Percentiles rank a stretch among this genome's conserved stretches.
phyloP scores from a whole-genome alignment of 2,888 invertebrate species.

The Ellobium chinense region DNA sequence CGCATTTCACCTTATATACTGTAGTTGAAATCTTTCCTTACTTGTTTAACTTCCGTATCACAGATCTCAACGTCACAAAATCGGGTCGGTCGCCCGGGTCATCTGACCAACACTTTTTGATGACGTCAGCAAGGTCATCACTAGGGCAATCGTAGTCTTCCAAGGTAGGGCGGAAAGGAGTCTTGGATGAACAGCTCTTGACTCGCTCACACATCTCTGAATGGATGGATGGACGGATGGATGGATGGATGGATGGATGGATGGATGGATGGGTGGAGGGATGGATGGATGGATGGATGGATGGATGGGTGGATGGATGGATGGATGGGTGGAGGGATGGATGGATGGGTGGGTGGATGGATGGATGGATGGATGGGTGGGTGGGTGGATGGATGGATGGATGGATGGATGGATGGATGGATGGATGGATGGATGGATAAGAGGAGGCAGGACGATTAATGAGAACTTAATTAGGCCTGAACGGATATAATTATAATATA shows the following conservation, averaged over 20 bases:
- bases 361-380: no score
- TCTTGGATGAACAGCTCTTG: not conserved
- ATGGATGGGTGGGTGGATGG: no score
- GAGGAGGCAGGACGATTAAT: not conserved
- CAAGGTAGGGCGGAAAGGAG: constrained; percentile 86
- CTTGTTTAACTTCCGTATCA: constrained; percentile 96
- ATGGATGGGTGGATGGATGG: no score
- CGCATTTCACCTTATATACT: no score
- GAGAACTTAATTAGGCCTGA: not conserved
- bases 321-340: no score
- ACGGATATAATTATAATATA: not conserved
- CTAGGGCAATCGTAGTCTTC: constrained; percentile 84
- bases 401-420: no score
- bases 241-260: no score
- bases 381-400: no score
- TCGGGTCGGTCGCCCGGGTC: constrained; percentile 94
- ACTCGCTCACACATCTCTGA: not conserved
- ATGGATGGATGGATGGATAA: no score
- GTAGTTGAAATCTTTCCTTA: not conserved
- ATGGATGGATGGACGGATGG: no score
- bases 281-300: no score
- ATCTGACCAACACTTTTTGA: constrained; percentile 96
- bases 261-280: no score
- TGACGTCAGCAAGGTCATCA: constrained; percentile 86
- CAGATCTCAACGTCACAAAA: constrained; percentile 92